Evolutionary conservation across 2,797 vertebrate species (phyloP).

Genomic region (Sandelia bainsii): DNA sequence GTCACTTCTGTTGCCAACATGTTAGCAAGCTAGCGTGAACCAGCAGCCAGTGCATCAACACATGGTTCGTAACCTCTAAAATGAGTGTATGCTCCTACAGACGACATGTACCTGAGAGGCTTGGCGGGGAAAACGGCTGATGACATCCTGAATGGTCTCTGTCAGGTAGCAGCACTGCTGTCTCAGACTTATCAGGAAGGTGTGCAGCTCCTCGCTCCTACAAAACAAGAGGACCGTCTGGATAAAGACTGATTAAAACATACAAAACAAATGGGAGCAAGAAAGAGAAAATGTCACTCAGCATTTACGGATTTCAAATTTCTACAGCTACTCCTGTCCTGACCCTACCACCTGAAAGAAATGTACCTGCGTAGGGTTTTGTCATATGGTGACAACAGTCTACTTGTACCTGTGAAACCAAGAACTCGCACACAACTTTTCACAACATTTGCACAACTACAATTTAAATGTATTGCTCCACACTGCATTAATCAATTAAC

Average conservation of each 20-base stretch:
- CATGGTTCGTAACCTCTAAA: not conserved
- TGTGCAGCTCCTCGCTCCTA: constrained; percentile 90
- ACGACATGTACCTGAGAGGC: constrained; percentile 87
- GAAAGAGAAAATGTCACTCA: constrained; percentile 21
- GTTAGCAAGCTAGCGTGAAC: no score
- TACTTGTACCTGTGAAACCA: constrained; percentile 47
- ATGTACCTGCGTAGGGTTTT: constrained; percentile 60
- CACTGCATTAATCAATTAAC: no score
- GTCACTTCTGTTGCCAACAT: no score
- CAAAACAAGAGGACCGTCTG: not conserved
- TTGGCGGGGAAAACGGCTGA: constrained; percentile 86
- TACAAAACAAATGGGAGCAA: not conserved
- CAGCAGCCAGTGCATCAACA: not conserved
- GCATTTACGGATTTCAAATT: constrained; percentile 59
- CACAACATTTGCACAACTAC: not conserved
- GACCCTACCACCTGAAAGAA: constrained; percentile 37
- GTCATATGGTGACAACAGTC: constrained; percentile 25
- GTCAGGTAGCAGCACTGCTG: constrained; percentile 90
- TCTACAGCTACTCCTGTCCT: constrained; percentile 14
- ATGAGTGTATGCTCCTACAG: not conserved
- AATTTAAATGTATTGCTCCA: not conserved
- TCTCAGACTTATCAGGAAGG: constrained; percentile 89
- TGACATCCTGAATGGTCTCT: constrained; percentile 85
- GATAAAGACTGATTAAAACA: not conserved
- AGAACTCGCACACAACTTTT: not conserved